A percentile compares a stretch with the other conserved stretches of the same genome.
Evolutionary conservation across 2,797 vertebrate species (phyloP).

Genomic region (Tokudaia tokunoshimensis): DNA sequence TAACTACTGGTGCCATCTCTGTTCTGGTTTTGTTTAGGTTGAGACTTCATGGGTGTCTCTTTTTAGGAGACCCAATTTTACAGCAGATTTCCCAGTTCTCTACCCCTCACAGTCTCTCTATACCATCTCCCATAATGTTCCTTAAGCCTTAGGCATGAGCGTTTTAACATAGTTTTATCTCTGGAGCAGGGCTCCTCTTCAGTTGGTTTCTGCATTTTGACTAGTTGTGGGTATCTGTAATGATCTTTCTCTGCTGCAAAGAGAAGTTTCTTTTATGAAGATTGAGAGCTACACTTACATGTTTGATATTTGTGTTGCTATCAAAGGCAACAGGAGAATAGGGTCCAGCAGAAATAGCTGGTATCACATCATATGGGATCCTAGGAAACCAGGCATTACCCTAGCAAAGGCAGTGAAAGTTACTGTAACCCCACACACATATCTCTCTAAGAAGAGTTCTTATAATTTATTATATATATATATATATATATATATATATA

Average conservation of each 20-base stretch:
- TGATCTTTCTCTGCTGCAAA: neutral
- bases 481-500: neutral
- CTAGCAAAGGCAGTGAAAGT: neutral
- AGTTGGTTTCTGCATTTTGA: neutral
- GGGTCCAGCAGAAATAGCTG: neutral
- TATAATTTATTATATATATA: neutral
- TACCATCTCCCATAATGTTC: neutral
- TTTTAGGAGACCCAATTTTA: neutral
- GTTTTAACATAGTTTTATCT: neutral
- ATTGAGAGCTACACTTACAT: neutral
- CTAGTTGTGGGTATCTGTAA: too few species aligned
- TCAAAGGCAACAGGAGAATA: neutral
- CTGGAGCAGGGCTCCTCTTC: neutral
- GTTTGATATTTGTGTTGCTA: neutral
- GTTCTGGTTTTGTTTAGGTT: neutral
- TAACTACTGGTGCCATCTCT: neutral
- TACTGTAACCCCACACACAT: neutral
- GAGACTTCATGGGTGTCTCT: neutral
- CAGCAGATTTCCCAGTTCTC: neutral
- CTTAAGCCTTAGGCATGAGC: neutral
- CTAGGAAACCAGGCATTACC: neutral
- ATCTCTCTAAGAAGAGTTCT: neutral
- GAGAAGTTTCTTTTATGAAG: neutral
- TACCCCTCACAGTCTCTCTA: neutral
- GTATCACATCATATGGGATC: neutral